These are phyloP conservation scores for Diglossa brunneiventris DNA, from an alignment of 2,113 vertebrate species.

Conservation along the genomic window DNA sequence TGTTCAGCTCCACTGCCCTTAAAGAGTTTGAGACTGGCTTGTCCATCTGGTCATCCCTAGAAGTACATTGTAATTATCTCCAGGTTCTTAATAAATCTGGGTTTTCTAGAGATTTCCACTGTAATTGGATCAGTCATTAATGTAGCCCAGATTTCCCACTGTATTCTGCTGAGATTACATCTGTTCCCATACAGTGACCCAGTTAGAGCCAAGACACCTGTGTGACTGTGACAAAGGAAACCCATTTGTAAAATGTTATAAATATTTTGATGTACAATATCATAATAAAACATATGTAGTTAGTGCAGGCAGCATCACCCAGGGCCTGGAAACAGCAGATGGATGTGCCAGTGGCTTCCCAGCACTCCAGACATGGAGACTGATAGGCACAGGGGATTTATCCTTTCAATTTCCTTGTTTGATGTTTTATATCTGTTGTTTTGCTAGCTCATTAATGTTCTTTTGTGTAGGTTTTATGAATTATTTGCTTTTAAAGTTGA, in stretches of 20 bases:
- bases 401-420: background rate
- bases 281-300: background rate
- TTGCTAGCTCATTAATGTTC: conserved; percentile 6
- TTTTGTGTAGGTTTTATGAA: background rate
- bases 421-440: background rate
- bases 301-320: background rate
- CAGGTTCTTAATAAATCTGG: conserved; percentile 34
- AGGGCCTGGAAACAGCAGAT: background rate
- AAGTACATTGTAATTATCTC: conserved; percentile 28
- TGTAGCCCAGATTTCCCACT: conserved; percentile 31
- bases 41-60: conserved; percentile 45
- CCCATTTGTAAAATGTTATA: background rate
- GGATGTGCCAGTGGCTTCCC: background rate
- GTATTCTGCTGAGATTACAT: conserved; percentile 58
- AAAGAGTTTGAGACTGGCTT: background rate
- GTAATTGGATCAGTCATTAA: conserved; percentile 55
- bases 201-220: conserved; percentile 22
- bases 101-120: conserved; percentile 41
- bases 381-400: background rate
- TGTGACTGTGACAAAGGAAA: conserved; percentile 8
- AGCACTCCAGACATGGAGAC: background rate
- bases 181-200: conserved; percentile 38
- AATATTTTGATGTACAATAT: background rate
- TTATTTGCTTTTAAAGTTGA: background rate
- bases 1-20: background rate